These are phyloP conservation scores for Chromobotia macracanthus DNA, from an alignment of 2,797 vertebrate species.

Conservation along the genomic window DNA sequence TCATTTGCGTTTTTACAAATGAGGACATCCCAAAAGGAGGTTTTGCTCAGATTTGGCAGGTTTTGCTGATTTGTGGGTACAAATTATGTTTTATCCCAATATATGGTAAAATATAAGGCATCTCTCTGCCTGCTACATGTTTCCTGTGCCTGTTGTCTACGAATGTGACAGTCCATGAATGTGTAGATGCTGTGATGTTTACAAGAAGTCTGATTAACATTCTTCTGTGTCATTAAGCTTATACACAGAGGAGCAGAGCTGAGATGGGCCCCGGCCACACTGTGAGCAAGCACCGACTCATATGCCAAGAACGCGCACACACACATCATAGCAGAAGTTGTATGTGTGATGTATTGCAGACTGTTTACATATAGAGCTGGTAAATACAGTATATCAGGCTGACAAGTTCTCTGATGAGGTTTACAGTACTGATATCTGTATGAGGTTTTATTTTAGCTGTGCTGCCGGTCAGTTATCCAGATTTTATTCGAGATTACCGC, in stretches of 20 bases:
- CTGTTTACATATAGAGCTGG: slow-evolving; percentile 16
- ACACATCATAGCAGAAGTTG: neutral
- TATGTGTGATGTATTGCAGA: slow-evolving; percentile 6
- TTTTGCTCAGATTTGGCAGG: too few relatives aligned
- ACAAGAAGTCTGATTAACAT: slow-evolving; percentile 79
- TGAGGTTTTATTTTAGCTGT: slow-evolving; percentile 67
- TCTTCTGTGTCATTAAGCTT: slow-evolving; percentile 74
- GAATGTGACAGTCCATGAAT: slow-evolving; percentile 58
- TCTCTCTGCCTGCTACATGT: slow-evolving; percentile 62
- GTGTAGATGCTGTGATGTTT: slow-evolving; percentile 73
- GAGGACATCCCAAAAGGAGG: too few relatives aligned
- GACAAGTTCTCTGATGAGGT: slow-evolving; percentile 4
- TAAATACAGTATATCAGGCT: neutral
- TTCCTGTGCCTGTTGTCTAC: slow-evolving; percentile 53
- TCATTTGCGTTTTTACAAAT: too few relatives aligned
- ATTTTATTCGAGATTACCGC: slow-evolving; percentile 78
- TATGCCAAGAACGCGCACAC: neutral
- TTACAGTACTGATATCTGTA: slow-evolving; percentile 56
- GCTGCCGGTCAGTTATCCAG: slow-evolving; percentile 77
- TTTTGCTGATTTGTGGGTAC: too few relatives aligned
- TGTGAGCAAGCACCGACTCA: slow-evolving; percentile 49
- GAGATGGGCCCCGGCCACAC: slow-evolving; percentile 58
- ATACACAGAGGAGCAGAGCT: slow-evolving; percentile 64
- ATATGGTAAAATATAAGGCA: neutral
- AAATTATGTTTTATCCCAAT: too few relatives aligned